Evolutionary conservation across 2,113 vertebrate species (phyloP).

Genomic region (Ranitomeya variabilis): DNA sequence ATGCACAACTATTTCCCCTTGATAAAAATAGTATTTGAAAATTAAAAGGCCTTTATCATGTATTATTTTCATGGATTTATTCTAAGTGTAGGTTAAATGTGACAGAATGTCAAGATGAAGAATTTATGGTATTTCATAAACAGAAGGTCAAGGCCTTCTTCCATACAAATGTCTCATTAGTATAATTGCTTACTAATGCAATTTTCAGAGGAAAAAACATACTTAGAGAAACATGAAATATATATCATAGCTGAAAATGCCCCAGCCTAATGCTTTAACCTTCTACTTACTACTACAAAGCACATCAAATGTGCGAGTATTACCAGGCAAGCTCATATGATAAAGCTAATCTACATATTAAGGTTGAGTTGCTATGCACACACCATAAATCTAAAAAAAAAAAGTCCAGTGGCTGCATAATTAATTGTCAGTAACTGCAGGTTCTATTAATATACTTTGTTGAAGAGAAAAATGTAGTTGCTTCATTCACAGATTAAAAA

Average conservation of each 20-base stretch:
- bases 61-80: background rate
- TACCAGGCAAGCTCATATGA: slow-evolving; percentile 8
- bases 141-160: slow-evolving; percentile 32
- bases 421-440: background rate
- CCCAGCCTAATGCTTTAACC: slow-evolving; percentile 39
- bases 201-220: slow-evolving; percentile 25
- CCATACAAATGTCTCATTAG: slow-evolving; percentile 47
- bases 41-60: background rate
- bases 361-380: slow-evolving; percentile 15
- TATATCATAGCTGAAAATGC: slow-evolving; percentile 30
- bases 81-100: slow-evolving; percentile 11
- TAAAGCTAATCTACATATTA: slow-evolving; percentile 10
- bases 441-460: background rate
- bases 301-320: background rate
- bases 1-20: too few relatives aligned
- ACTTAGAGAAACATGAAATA: slow-evolving; percentile 52
- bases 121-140: slow-evolving; percentile 44
- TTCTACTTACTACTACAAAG: slow-evolving; percentile 24
- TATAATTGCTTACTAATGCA: slow-evolving; percentile 53
- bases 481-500: background rate
- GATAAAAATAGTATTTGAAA: background rate
- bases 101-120: slow-evolving; percentile 53
- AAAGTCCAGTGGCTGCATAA: background rate
- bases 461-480: background rate
- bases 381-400: slow-evolving; percentile 23